These are phyloP conservation scores for Cherax destructor DNA, from an alignment of 1,140 invertebrate genomes.

Conservation along the genomic window DNA sequence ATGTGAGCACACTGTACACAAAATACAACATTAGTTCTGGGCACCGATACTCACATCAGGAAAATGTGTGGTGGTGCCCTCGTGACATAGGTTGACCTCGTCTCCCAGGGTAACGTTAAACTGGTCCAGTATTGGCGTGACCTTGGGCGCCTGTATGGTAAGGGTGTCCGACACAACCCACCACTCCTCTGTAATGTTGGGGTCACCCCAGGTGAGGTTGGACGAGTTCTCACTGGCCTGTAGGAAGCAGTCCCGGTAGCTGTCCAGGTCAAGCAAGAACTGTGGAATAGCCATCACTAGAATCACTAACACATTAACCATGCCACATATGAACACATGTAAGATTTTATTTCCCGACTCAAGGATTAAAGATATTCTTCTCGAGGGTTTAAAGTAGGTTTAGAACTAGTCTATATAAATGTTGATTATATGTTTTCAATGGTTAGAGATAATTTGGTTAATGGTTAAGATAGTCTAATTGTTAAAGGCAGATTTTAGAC, in stretches of 20 bases:
- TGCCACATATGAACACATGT: too few relatives aligned
- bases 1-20: too few relatives aligned
- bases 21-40: too few relatives aligned
- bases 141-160: slow-evolving; percentile 3
- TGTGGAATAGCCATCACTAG: neutral
- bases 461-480: too few relatives aligned
- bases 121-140: neutral
- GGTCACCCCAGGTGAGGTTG: neutral
- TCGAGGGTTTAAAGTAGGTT: too few relatives aligned
- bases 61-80: slow-evolving; percentile 54
- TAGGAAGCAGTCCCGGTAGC: slow-evolving; percentile 45
- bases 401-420: too few relatives aligned
- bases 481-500: too few relatives aligned
- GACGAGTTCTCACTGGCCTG: neutral
- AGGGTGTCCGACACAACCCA: slow-evolving; percentile 6
- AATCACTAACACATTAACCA: too few relatives aligned
- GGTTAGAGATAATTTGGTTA: too few relatives aligned
- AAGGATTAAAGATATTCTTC: too few relatives aligned
- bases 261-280: slow-evolving; percentile 58
- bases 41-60: slow-evolving; percentile 45
- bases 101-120: slow-evolving; percentile 49
- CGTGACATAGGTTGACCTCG: slow-evolving; percentile 46
- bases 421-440: too few relatives aligned
- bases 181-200: slow-evolving; percentile 22
- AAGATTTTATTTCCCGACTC: too few relatives aligned